Percentiles rank a stretch among this genome's conserved stretches.
phyloP scores from a whole-genome alignment of 2,797 vertebrate genomes.

The Spondyliosoma cantharus region DNA sequence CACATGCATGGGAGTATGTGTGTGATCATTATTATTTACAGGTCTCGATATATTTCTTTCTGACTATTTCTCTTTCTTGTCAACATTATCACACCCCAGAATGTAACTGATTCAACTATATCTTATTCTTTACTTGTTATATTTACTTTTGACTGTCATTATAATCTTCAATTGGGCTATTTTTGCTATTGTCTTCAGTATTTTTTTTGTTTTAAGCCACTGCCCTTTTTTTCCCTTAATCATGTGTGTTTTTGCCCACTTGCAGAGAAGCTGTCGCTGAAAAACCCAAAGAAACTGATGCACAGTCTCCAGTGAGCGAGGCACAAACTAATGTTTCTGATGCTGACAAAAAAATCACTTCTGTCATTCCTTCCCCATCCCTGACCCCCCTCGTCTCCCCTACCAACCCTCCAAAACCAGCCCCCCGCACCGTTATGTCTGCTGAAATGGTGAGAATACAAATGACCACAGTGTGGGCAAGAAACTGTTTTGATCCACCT shows the following conservation, averaged over 20 bases:
- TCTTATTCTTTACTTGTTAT: background rate
- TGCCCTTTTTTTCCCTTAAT: background rate
- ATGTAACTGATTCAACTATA: background rate
- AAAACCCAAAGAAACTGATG: constrained; percentile 18
- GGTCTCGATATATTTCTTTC: background rate
- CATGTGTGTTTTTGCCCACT: background rate
- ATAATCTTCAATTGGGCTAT: background rate
- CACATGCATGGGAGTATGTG: background rate
- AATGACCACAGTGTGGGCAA: background rate
- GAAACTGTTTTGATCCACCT: background rate
- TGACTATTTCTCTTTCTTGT: background rate
- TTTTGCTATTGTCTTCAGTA: background rate
- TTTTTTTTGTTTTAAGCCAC: constrained; percentile 65
- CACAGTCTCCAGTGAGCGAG: background rate
- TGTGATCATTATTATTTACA: background rate
- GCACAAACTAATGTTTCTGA: background rate
- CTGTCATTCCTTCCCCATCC: fast-evolving
- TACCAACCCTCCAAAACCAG: constrained; percentile 39
- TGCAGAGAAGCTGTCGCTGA: constrained; percentile 45
- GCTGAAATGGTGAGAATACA: constrained; percentile 69
- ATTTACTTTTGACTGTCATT: background rate
- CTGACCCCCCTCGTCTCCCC: fast-evolving
- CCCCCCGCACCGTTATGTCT: constrained; percentile 45
- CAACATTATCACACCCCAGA: background rate
- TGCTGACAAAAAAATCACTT: background rate